Percentiles rank a stretch among this genome's conserved stretches.
phyloP scores from a whole-genome alignment of 2,888 invertebrate genomes.

The Heliconius ethilla region DNA sequence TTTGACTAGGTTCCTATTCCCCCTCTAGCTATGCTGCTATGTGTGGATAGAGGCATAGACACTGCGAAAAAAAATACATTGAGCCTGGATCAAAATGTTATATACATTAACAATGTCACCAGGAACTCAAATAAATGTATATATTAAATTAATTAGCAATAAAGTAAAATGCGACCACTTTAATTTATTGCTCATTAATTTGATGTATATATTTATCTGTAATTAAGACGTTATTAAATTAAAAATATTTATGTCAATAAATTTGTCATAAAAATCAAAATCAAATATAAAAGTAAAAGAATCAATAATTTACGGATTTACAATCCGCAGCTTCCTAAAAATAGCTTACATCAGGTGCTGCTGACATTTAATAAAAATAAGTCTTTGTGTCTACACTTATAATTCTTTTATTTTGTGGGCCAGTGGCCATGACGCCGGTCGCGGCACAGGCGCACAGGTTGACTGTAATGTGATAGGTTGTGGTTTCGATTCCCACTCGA shows the following conservation, averaged over 20 bases:
- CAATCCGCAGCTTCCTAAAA: background rate
- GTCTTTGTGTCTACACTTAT: background rate
- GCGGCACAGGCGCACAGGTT: too few species aligned
- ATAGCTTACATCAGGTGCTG: background rate
- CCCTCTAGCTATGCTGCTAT: too few species aligned
- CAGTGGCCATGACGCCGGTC: too few species aligned
- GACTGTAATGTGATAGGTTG: too few species aligned
- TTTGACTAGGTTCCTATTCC: too few species aligned
- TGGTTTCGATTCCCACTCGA: too few species aligned
- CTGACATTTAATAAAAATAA: background rate
- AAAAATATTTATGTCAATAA: background rate
- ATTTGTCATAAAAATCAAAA: background rate
- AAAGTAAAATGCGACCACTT: background rate
- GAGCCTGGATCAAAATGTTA: background rate
- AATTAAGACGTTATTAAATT: background rate
- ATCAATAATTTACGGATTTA: background rate
- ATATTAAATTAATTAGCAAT: too few species aligned
- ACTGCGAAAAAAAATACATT: background rate
- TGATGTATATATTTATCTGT: background rate
- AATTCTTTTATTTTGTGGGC: background rate
- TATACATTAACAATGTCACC: background rate
- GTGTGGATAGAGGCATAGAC: background rate
- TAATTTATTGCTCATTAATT: background rate
- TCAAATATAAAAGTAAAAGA: background rate
- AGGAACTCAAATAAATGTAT: background rate